These are phyloP conservation scores for Stegodyphus dumicola DNA, from an alignment of 1,140 invertebrate genomes.

Conservation along the genomic window DNA sequence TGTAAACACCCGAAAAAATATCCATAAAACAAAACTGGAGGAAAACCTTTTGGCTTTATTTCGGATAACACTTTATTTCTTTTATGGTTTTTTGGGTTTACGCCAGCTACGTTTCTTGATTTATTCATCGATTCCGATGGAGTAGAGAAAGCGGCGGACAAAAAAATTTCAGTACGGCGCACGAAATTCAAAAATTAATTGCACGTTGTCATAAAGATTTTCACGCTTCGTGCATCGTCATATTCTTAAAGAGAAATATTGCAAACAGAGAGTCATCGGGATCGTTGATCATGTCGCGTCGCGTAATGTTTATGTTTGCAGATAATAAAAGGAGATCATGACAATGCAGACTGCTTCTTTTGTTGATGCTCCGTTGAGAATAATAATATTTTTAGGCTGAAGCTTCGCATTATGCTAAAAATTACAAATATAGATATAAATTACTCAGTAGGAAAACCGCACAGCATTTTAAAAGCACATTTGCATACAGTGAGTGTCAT, in stretches of 20 bases:
- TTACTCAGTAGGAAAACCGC: too few species aligned
- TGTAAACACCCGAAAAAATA: constrained; percentile 58
- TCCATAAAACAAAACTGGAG: constrained; percentile 57
- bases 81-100: constrained; percentile 39
- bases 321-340: background rate
- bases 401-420: too few species aligned
- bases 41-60: constrained; percentile 57
- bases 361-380: too few species aligned
- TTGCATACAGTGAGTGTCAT: too few species aligned
- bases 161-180: constrained; percentile 14
- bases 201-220: constrained; percentile 43
- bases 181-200: constrained; percentile 30
- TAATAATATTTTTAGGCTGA: too few species aligned
- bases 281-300: constrained; percentile 19
- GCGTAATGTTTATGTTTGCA: background rate
- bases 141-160: background rate
- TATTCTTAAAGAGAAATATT: constrained; percentile 49
- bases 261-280: constrained; percentile 39
- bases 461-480: too few species aligned
- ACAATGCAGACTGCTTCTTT: too few species aligned
- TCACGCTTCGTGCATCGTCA: constrained; percentile 44
- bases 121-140: constrained; percentile 56
- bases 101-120: constrained; percentile 47
- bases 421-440: too few species aligned
- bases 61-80: constrained; percentile 44